Base-by-base conservation (phyloP, 1,140 invertebrate genomes). In the Laupala kohalensis region DNA sequence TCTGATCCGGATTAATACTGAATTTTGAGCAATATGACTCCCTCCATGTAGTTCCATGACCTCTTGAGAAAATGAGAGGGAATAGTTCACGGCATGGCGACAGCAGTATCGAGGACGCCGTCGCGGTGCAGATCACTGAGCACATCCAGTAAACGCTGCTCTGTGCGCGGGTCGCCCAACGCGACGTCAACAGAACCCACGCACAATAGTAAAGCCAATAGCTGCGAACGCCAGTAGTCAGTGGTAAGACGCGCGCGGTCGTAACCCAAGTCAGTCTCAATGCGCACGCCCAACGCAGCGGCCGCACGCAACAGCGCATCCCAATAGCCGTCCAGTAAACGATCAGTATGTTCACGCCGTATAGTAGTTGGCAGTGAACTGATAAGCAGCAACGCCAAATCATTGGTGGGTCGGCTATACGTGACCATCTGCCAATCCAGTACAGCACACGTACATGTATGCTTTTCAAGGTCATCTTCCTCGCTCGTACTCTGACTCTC, bases 341-440 rank as follows among this genome's bases (percentile, higher is more conserved):
- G 76, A 4, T 68, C 72, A 0, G 86, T 87, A 73, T 88, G 83
- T 19, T 83, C 76, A 27, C 89, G 83, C 26, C 91, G 81, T 67
- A 90, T 77, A 76, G 90, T 87, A 0, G 89, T 88, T 0, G 89
- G 85, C 27, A 92, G 80, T 2, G 90, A 92, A 71, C 89, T 92
- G n/a, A 92, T 84, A 4, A 93, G 78, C n/a, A 93, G 80, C 25
- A 92, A 78, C 0, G 91, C 90, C 0, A 92, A 81, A 77, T 93
- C 91, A 76, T 92, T 92, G n/a, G 88, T 90, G 1, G 88, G 87
- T 72, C 87, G 81, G 70, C 89, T 90, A 72, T 90, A 87, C 0
- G 90, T 91, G 69, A 92, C 88, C 90, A 93, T 92, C 82, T 92
- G 90, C 90, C 90, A 93, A 77, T 92, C 90, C 23, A 93, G 79